Evolutionary conservation across 2,113 vertebrate genomes (phyloP).

Genomic region (Campylomormyrus numenius): DNA sequence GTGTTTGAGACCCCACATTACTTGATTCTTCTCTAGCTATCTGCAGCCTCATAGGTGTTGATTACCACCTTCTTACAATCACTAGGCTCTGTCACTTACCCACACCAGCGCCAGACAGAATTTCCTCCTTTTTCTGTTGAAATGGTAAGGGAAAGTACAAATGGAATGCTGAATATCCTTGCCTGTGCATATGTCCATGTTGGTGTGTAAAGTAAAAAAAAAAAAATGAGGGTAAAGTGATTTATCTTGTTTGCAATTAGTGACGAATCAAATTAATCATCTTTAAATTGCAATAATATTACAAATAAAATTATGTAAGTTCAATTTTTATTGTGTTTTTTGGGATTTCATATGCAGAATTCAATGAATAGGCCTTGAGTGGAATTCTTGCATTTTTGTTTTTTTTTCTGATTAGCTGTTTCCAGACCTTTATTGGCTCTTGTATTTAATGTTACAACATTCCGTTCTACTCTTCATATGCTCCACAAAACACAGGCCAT

Average conservation of each 20-base stretch:
- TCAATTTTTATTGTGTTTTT: neutral
- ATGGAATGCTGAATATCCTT: neutral
- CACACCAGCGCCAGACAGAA: constrained; percentile 23
- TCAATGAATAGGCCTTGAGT: neutral
- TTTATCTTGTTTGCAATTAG: neutral
- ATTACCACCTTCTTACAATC: constrained; percentile 47
- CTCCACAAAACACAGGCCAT: neutral
- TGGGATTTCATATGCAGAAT: neutral
- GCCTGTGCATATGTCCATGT: neutral
- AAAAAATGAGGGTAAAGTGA: neutral
- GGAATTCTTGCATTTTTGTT: neutral
- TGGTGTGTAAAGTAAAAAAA: neutral
- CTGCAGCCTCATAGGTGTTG: constrained; percentile 50
- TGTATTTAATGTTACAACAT: neutral
- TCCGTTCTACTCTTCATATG: neutral
- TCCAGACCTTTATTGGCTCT: neutral
- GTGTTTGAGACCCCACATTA: constrained; percentile 37
- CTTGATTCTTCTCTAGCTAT: constrained; percentile 46
- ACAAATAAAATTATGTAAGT: neutral
- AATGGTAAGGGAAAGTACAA: neutral
- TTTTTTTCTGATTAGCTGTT: neutral
- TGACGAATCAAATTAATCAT: neutral
- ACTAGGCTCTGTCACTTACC: constrained; percentile 32
- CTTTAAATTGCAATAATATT: neutral
- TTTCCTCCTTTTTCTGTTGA: constrained; percentile 3